Evolutionary conservation across 2,888 invertebrate genomes (phyloP).

Genomic region (Lutraria lutraria): DNA sequence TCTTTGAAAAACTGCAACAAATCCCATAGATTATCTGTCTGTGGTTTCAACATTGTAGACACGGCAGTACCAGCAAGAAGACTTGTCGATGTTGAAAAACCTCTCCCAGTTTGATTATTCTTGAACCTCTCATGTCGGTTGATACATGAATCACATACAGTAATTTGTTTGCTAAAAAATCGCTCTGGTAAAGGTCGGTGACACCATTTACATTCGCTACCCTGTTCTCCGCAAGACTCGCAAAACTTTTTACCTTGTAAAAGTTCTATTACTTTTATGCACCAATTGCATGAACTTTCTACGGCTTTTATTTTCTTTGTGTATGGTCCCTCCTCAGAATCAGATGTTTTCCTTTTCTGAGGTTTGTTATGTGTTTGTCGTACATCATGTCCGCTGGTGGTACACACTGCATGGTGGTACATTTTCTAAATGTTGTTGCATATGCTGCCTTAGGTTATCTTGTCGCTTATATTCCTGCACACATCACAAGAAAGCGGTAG

Average conservation of each 20-base stretch:
- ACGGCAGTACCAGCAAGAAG: too few species aligned
- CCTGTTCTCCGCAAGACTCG: too few species aligned
- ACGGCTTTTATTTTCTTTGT: background rate
- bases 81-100: too few species aligned
- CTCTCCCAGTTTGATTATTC: conserved; percentile 21
- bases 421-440: conserved; percentile 35
- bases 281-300: conserved; percentile 52
- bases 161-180: too few species aligned
- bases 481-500: background rate
- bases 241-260: too few species aligned
- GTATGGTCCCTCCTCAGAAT: too few species aligned
- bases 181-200: too few species aligned
- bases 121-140: conserved; percentile 24
- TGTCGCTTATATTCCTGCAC: conserved; percentile 37
- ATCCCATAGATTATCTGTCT: conserved; percentile 30
- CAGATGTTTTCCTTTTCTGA: too few species aligned
- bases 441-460: conserved; percentile 8
- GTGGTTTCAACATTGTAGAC: too few species aligned
- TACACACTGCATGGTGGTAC: conserved; percentile 18
- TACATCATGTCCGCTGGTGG: background rate
- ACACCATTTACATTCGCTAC: too few species aligned
- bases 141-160: too few species aligned
- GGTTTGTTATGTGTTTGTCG: too few species aligned
- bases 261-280: conserved; percentile 33
- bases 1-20: conserved; percentile 18